Evolutionary conservation across 1,140 invertebrate genomes (phyloP).

Genomic region (Bombus ignitus): DNA sequence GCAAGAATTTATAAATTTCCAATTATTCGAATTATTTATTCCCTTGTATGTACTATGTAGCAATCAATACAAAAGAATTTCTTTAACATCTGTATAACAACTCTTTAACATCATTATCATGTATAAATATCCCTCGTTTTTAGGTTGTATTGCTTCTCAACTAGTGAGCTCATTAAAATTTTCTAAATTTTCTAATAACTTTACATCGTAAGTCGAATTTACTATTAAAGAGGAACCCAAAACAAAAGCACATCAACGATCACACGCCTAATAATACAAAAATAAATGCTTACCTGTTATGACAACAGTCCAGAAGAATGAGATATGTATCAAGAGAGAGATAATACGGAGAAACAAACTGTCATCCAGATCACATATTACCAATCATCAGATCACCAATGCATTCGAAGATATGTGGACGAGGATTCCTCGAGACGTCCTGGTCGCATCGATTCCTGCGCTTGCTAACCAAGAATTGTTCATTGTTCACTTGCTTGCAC

Average conservation of each 20-base stretch:
- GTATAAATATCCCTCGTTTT: background rate
- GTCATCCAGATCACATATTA: constrained; percentile 29
- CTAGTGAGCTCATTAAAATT: background rate
- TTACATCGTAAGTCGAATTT: background rate
- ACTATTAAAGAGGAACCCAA: background rate
- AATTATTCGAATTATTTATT: background rate
- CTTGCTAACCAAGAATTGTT: background rate
- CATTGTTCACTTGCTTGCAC: background rate
- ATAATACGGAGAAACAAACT: background rate
- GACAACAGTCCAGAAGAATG: background rate
- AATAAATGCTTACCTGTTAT: constrained; percentile 16
- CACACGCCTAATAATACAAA: too few relatives aligned
- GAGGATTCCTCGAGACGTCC: constrained; percentile 4
- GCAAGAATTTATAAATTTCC: background rate
- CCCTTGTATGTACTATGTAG: background rate
- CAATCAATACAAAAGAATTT: background rate
- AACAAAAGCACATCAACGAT: background rate
- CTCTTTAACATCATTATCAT: background rate
- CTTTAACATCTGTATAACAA: background rate
- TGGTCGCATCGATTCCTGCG: constrained; percentile 32
- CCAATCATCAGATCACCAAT: background rate
- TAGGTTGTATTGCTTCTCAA: background rate
- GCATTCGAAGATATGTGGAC: too few relatives aligned
- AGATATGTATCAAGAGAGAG: background rate
- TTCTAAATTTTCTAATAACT: too few relatives aligned